phyloP scores from a whole-genome alignment of 2,888 invertebrate genomes.

The Dasysyrphus tricinctus region DNA sequence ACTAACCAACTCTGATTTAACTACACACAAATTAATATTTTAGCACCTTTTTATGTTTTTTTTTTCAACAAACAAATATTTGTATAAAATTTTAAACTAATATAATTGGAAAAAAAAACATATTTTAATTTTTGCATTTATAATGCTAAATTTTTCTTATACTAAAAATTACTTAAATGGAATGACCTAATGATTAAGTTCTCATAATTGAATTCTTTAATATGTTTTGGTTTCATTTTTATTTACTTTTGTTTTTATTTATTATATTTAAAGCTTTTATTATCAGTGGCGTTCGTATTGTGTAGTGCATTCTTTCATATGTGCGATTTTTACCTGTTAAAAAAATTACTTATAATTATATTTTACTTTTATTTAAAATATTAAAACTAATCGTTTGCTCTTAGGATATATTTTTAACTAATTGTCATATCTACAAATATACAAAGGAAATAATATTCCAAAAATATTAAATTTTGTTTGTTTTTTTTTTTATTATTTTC shows the following conservation, averaged over 20 bases:
- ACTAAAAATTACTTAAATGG: constrained; percentile 62
- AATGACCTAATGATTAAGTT: constrained; percentile 69
- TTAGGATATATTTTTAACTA: constrained; percentile 70
- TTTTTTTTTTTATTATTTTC: constrained; percentile 19
- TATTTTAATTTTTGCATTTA: constrained; percentile 40
- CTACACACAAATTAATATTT: constrained; percentile 51
- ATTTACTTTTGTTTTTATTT: constrained; percentile 19
- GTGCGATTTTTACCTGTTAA: constrained; percentile 65
- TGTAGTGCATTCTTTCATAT: constrained; percentile 75
- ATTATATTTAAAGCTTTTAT: constrained; percentile 71
- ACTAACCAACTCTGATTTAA: constrained; percentile 39
- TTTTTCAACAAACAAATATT: constrained; percentile 48
- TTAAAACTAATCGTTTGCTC: constrained; percentile 72
- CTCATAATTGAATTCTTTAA: constrained; percentile 67
- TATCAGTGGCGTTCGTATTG: constrained; percentile 75
- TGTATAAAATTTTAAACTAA: constrained; percentile 52
- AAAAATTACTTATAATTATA: constrained; percentile 58
- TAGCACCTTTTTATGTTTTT: constrained; percentile 66
- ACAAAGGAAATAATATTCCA: constrained; percentile 68
- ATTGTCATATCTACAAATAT: constrained; percentile 72
- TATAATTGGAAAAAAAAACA: constrained; percentile 38
- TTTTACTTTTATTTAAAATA: constrained; percentile 62
- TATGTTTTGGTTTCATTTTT: constrained; percentile 63
- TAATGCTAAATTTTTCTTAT: constrained; percentile 36
- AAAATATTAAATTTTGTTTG: constrained; percentile 32